Evolutionary conservation across 1,140 invertebrate genomes (phyloP), one percentile per base, ranked within the genome.

Genomic region (Drosophila erecta): DNA sequence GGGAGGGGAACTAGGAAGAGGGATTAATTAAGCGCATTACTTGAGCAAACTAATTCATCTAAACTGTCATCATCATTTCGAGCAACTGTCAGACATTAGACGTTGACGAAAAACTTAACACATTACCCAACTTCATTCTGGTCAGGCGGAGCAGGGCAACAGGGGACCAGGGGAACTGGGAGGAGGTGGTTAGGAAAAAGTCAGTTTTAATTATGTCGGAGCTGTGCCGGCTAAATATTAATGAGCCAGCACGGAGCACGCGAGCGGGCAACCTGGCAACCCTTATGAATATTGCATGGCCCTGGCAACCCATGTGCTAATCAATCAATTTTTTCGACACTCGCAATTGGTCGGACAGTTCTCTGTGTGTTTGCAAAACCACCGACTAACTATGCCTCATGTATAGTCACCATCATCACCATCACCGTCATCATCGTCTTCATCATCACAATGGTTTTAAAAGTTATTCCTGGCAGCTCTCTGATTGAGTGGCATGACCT

Each of bases 1-100:
- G 24, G 14, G n/a, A 24, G 15, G 38, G 30, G 12, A 30, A 10
- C 17, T 43, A 55, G 43, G 24, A 74, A 61, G 70, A 43, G 75
- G 79, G 79, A 84, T 89, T 89, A 87, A 87, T 87, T 84, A 79
- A 81, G 53, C 64, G 67, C 79, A 89, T 84, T 87, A 85, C 61
- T 79, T 76, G 66, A 59, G 60, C 76, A 89, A 87, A 87, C 84
- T 89, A 87, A 87, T 87, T 84, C 84, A 87, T 87, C 83, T 89
- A 83, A 89, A 83, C 83, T 87, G 83, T 87, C 84, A 87, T 87
- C 84, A 87, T 87, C 84, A 89, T 84, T 87, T 89, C 84, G 65
- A 79, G 84, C 84, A 79, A 89, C 84, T 89, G 83, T 86, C 83
- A 89, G 76, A 35, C 76, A 84, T 89, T 87, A 89, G 83, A 73